These are phyloP conservation scores for Amphiprion ocellaris DNA, from an alignment of 2,113 vertebrate genomes.

Conservation along the genomic window DNA sequence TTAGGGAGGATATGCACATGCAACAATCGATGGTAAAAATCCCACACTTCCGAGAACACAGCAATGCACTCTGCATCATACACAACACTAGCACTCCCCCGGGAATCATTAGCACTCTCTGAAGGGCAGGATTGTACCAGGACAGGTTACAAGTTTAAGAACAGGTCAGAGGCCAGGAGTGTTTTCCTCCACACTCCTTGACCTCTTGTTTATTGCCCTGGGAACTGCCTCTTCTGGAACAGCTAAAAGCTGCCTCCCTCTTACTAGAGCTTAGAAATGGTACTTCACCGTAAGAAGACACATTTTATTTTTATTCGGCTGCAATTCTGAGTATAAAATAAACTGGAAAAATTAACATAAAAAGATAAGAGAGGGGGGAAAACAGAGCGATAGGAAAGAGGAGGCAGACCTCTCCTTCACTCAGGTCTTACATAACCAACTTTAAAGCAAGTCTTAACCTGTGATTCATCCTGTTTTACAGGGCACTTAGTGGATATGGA, in stretches of 20 bases:
- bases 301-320: slow-evolving; percentile 16
- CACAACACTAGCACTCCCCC: not conserved
- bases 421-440: slow-evolving; percentile 53
- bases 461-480: slow-evolving; percentile 74
- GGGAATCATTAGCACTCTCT: slow-evolving; percentile 30
- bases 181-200: slow-evolving; percentile 18
- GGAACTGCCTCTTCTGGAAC: slow-evolving; percentile 2
- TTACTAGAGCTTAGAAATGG: not conserved
- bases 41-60: not conserved
- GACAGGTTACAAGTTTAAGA: slow-evolving; percentile 25
- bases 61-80: not conserved
- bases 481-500: slow-evolving; percentile 80
- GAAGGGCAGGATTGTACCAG: not conserved
- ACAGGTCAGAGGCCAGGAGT: slow-evolving; percentile 25
- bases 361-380: not conserved
- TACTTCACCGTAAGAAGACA: not conserved
- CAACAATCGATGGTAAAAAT: not conserved
- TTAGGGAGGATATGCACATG: not conserved
- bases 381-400: not conserved
- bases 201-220: slow-evolving; percentile 37
- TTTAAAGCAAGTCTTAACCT: slow-evolving; percentile 60
- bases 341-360: slow-evolving; percentile 20
- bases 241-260: not conserved
- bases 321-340: slow-evolving; percentile 24
- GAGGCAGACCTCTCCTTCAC: slow-evolving; percentile 13